Evolutionary conservation across 2,113 vertebrate species (phyloP).

Genomic region (Corynorhinus townsendii): DNA sequence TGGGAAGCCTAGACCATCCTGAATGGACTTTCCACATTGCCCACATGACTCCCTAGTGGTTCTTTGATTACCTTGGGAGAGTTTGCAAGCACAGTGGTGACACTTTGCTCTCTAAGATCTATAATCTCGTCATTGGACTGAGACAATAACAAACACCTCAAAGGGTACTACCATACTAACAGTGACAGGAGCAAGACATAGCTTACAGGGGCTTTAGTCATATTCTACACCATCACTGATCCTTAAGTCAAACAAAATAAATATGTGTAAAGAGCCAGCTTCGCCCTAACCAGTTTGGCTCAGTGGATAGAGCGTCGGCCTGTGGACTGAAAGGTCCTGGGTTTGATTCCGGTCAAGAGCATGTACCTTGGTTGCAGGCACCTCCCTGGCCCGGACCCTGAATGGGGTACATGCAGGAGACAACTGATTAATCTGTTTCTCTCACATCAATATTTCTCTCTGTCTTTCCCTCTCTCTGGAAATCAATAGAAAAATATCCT

Average conservation of each 20-base stretch:
- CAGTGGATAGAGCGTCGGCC: no score
- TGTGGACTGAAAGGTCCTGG: no score
- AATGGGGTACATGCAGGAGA: no score
- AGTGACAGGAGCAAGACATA: background rate
- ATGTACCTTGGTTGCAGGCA: no score
- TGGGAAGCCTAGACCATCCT: background rate
- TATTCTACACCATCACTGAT: background rate
- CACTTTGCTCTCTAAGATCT: background rate
- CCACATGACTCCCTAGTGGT: background rate
- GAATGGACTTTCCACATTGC: background rate
- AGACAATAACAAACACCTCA: background rate
- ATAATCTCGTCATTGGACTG: background rate
- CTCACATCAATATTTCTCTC: no score
- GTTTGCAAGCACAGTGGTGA: background rate
- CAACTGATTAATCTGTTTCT: no score
- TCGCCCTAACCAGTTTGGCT: no score
- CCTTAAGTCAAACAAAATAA: background rate
- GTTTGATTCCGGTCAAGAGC: no score
- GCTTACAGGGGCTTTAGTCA: background rate
- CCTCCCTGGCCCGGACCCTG: no score
- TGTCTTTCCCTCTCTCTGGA: no score
- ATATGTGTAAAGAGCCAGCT: background rate
- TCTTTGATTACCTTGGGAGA: background rate
- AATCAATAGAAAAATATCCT: no score
- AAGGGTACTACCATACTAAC: background rate